Evolutionary conservation across 2,888 invertebrate species (phyloP).

Genomic region (Euclidia mi): DNA sequence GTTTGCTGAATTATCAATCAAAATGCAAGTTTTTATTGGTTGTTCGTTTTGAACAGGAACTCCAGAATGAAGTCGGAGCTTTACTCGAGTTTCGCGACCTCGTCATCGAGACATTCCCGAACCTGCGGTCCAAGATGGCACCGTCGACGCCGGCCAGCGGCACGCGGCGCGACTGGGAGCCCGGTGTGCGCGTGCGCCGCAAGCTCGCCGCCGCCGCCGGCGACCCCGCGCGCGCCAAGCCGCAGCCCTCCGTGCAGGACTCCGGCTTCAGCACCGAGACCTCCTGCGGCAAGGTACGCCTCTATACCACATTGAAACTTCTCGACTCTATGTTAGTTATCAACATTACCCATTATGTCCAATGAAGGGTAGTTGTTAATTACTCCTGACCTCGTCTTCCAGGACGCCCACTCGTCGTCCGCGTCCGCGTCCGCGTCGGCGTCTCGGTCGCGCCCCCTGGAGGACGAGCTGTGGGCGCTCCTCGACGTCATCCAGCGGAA

Average conservation of each 20-base stretch:
- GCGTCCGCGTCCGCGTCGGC: slow-evolving; percentile 90
- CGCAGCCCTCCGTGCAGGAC: slow-evolving; percentile 93
- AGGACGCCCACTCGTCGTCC: slow-evolving; percentile 92
- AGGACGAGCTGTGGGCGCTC: slow-evolving; percentile 96
- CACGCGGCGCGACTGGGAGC: slow-evolving; percentile 93
- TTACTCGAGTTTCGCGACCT: slow-evolving; percentile 97
- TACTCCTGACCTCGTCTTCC: too few relatives aligned
- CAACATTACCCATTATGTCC: background rate
- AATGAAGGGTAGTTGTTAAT: too few relatives aligned
- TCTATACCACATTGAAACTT: background rate
- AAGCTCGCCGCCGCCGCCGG: slow-evolving; percentile 85
- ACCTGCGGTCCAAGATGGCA: slow-evolving; percentile 96
- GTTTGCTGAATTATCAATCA: too few relatives aligned
- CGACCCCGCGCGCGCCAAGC: slow-evolving; percentile 89
- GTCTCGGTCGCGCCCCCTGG: slow-evolving; percentile 87
- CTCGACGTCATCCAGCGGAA: slow-evolving; percentile 96
- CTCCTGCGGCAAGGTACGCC: slow-evolving; percentile 91
- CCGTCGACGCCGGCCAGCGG: slow-evolving; percentile 89
- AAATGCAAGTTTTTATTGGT: slow-evolving; percentile 2
- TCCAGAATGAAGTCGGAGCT: slow-evolving; percentile 98
- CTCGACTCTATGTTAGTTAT: background rate
- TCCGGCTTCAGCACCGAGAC: slow-evolving; percentile 98
- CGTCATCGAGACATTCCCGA: slow-evolving; percentile 98
- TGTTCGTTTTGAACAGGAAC: slow-evolving; percentile 88
- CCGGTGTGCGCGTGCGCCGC: slow-evolving; percentile 93